These are phyloP conservation scores for Willisornis vidua DNA, from an alignment of 2,113 vertebrate species.

Conservation along the genomic window DNA sequence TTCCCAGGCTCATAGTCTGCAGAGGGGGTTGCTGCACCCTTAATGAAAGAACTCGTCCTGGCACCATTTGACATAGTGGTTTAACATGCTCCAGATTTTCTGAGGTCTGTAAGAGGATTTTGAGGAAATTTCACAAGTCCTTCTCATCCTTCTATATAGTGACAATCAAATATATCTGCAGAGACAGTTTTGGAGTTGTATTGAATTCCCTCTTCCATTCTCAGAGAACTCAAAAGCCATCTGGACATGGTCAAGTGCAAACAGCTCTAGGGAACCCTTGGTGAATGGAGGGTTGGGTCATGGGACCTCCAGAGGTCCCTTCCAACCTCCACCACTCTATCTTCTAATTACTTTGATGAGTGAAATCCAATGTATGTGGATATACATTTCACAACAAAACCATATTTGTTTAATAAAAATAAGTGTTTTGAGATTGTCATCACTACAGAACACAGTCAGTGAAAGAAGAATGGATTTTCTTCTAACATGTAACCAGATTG, in stretches of 20 bases:
- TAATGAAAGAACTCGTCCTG: neutral
- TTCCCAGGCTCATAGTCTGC: neutral
- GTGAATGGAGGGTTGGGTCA: neutral
- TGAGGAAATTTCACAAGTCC: neutral
- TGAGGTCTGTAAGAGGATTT: neutral
- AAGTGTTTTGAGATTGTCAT: neutral
- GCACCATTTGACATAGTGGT: neutral
- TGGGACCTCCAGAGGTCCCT: neutral
- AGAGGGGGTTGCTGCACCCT: neutral
- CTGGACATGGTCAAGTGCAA: neutral
- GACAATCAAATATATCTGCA: neutral
- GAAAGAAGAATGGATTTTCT: neutral
- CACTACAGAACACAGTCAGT: neutral
- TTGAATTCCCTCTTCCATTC: neutral
- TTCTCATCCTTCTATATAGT: neutral
- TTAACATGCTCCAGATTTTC: neutral
- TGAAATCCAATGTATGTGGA: neutral
- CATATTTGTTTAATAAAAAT: no score
- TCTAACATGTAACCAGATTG: neutral
- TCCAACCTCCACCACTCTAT: neutral
- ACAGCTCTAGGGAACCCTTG: neutral
- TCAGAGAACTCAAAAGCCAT: neutral
- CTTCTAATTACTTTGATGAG: neutral
- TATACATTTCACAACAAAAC: neutral
- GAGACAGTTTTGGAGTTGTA: neutral